phyloP scores from a whole-genome alignment of 2,888 invertebrate genomes.

The Noctua fimbriata region DNA sequence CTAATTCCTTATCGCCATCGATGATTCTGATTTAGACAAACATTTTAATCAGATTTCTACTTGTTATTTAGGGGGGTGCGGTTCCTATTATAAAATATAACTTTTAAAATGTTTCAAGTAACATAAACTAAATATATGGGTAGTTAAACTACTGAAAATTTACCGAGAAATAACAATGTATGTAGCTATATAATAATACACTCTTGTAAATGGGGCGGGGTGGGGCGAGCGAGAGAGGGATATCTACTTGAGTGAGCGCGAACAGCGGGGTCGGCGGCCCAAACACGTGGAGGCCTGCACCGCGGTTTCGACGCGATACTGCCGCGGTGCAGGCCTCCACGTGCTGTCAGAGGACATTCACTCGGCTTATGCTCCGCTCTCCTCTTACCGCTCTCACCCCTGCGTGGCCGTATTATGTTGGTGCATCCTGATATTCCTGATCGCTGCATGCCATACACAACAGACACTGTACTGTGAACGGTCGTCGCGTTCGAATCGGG shows the following conservation, averaged over 20 bases:
- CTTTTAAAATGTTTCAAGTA: background rate
- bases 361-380: slow-evolving; percentile 78
- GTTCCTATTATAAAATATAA: background rate
- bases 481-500: slow-evolving; percentile 76
- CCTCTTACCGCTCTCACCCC: slow-evolving; percentile 76
- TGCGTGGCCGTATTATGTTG: slow-evolving; percentile 80
- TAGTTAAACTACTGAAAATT: slow-evolving; percentile 4
- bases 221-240: slow-evolving; percentile 73
- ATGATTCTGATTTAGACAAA: slow-evolving; percentile 1
- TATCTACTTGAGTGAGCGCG: slow-evolving; percentile 73
- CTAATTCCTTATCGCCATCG: background rate
- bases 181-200: slow-evolving; percentile 8
- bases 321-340: slow-evolving; percentile 89
- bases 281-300: slow-evolving; percentile 89
- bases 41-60: background rate
- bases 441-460: slow-evolving; percentile 86
- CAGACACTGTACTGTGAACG: slow-evolving; percentile 85
- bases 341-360: slow-evolving; percentile 84
- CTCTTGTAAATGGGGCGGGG: slow-evolving; percentile 64
- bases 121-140: background rate
- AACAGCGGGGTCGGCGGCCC: slow-evolving; percentile 84
- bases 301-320: slow-evolving; percentile 75
- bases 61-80: background rate
- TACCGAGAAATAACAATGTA: slow-evolving; percentile 15
- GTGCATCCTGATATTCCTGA: slow-evolving; percentile 89